Percentiles rank a stretch among this genome's conserved stretches.
These are phyloP conservation scores for Argyra leucocephala DNA, from an alignment of 2,888 invertebrate genomes.

Conservation along the genomic window DNA sequence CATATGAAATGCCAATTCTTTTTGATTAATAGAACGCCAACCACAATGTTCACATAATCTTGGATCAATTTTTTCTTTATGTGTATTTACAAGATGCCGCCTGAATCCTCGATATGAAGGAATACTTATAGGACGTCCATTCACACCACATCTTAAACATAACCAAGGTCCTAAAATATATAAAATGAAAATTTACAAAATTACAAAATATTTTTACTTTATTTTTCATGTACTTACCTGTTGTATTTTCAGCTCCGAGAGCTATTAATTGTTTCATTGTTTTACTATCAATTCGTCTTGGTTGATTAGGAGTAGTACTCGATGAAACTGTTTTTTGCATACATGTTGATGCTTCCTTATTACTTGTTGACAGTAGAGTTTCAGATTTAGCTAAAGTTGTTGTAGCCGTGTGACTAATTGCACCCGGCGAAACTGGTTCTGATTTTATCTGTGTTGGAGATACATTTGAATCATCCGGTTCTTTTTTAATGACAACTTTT, in stretches of 20 bases:
- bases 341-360: background rate
- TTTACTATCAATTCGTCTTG: conserved; percentile 52
- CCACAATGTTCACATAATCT: conserved; percentile 80
- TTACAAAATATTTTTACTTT: background rate
- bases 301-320: conserved; percentile 26
- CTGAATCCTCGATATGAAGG: conserved; percentile 69
- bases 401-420: background rate
- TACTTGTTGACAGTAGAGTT: background rate
- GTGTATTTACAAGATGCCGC: conserved; percentile 70
- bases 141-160: conserved; percentile 64
- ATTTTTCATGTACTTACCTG: conserved; percentile 43
- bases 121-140: conserved; percentile 59
- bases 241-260: conserved; percentile 52
- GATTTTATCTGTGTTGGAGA: background rate
- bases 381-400: conserved; percentile 15
- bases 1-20: conserved; percentile 66
- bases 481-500: conserved; percentile 34
- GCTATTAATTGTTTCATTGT: conserved; percentile 53
- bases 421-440: conserved; percentile 12
- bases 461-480: conserved; percentile 14
- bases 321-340: conserved; percentile 13
- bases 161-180: conserved; percentile 59
- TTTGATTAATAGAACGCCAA: conserved; percentile 61
- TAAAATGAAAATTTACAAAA: background rate
- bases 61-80: conserved; percentile 65